Conservation (phyloP, 2,888 invertebrate species). For the Tuta absoluta region DNA sequence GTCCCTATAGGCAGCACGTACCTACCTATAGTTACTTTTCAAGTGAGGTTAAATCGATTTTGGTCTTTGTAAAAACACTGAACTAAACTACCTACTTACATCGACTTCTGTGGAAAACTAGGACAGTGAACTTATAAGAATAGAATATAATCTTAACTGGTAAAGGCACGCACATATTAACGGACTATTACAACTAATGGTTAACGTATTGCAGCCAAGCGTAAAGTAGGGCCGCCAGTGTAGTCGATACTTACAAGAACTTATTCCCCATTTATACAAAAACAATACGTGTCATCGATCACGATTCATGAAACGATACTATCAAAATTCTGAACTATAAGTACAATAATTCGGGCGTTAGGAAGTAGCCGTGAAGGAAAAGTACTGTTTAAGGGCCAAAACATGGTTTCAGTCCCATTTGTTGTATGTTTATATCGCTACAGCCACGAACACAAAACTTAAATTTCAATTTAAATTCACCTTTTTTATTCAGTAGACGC, state of each 20-base stretch:
- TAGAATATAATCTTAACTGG: slow-evolving; percentile 40
- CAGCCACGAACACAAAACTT: neutral
- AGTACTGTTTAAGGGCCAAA: too few relatives aligned
- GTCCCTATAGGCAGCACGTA: too few relatives aligned
- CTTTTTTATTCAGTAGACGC: neutral
- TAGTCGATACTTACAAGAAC: too few relatives aligned
- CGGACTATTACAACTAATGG: slow-evolving; percentile 53
- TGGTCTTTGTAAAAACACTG: neutral
- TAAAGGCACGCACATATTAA: slow-evolving; percentile 60
- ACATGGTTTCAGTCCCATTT: neutral
- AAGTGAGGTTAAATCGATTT: neutral
- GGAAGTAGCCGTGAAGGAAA: too few relatives aligned
- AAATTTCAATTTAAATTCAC: neutral
- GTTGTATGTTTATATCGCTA: neutral
- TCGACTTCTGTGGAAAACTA: slow-evolving; percentile 10
- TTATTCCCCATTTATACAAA: too few relatives aligned
- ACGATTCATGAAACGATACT: too few relatives aligned
- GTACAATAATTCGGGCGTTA: too few relatives aligned
- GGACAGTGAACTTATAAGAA: slow-evolving; percentile 38
- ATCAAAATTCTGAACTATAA: too few relatives aligned
- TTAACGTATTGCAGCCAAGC: slow-evolving; percentile 28
- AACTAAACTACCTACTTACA: neutral
- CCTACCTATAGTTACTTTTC: too few relatives aligned
- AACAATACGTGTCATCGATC: too few relatives aligned
- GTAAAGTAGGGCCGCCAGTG: neutral